phyloP scores from a whole-genome alignment of 2,888 invertebrate genomes.

The Eupithecia insigniata region DNA sequence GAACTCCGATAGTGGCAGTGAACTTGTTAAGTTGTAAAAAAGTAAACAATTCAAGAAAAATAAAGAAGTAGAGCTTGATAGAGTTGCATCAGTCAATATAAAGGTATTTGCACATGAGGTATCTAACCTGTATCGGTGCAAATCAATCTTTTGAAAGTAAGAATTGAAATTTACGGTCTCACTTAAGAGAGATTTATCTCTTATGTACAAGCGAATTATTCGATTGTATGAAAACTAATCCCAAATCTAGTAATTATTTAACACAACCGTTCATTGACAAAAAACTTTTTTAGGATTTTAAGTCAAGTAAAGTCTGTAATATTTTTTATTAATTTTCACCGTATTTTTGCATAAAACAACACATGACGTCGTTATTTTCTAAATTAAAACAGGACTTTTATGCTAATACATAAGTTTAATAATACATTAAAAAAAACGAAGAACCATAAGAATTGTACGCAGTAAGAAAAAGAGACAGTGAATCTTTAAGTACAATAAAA shows the following conservation, averaged over 20 bases:
- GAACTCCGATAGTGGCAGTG: slow-evolving; percentile 17
- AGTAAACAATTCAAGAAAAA: not conserved
- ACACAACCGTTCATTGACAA: not conserved
- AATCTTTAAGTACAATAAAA: no score
- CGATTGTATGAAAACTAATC: not conserved
- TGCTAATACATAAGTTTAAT: no score
- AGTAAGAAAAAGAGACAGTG: no score
- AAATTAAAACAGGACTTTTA: no score
- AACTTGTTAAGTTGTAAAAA: slow-evolving; percentile 28
- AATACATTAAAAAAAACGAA: no score
- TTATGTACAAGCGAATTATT: not conserved
- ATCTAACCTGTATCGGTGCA: no score
- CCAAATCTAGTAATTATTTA: not conserved
- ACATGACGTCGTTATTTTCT: no score
- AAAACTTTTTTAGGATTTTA: not conserved
- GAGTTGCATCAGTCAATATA: not conserved
- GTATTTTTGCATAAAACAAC: no score
- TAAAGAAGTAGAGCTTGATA: not conserved
- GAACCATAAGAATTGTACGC: no score
- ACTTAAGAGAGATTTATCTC: not conserved
- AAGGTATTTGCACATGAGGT: not conserved
- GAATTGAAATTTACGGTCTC: not conserved
- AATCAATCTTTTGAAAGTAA: not conserved
- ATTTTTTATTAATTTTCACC: no score
- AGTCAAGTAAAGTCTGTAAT: no score